Evolutionary conservation across 2,888 invertebrate species (phyloP), one percentile per base, ranked within the genome.

Genomic region (Thysanoteuthis rhombus): DNA sequence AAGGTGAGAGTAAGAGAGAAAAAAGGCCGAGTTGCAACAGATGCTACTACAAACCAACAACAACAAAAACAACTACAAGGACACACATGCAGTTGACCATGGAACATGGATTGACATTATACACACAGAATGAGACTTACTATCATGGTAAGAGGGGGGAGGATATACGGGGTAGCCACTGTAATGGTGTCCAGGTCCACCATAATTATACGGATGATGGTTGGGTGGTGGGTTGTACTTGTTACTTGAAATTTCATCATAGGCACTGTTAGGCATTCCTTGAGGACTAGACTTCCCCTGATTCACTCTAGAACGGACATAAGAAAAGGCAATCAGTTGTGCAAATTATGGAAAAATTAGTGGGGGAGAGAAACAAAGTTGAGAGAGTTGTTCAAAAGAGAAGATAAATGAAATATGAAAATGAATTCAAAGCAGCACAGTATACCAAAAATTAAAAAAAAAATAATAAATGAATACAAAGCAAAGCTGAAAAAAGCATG

Each of bases 101-200:
- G 25, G 25, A 52, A 52, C 25, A 52, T 25, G 25, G 52, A 52
- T 52, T 52, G 22, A 45, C 45, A 45, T 45, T 45, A 45, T 45
- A 45, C 10, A 75, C n/a, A 75, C n/a, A n/a, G n/a, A 75, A 75
- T 75, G n/a, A 75, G 12, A 75, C 75, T 75, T 75, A 75, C 75
- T 75, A 75, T 75, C 75, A 75, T 75, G 75, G 75, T 75, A 75
- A n/a, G 75, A 75, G n/a, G 75, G 75, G 75, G 75, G 75, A 16
- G 75, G 75, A 75, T 75, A 75, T 75, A 75, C 75, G n/a, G 75
- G 75, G n/a, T 75, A 75, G 75, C 75, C 75, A n/a, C n/a, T n/a
- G 75, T n/a, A 75, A 16, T 10, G 52, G 52, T 52, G 8, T 75
- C 75, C 75, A 75, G 75, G 12, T 75, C 75, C 75, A 12, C 12